A percentile compares a stretch with the other conserved stretches of the same genome.
Evolutionary conservation across 2,797 vertebrate species (phyloP).

Genomic region (Craterocephalus amniculus): DNA sequence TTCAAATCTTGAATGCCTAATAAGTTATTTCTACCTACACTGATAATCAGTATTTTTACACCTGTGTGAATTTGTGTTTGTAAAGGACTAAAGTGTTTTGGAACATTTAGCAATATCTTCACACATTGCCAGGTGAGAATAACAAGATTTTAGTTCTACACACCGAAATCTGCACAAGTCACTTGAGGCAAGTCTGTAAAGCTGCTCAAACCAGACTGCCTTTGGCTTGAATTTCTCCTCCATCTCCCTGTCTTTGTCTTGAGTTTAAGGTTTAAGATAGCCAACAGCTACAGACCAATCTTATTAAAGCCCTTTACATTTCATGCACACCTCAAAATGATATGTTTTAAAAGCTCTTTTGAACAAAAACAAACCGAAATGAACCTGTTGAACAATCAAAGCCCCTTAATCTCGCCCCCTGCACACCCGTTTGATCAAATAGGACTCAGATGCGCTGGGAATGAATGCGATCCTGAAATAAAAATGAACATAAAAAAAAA

Average conservation of each 20-base stretch:
- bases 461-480: constrained; percentile 27
- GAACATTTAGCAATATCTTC: constrained; percentile 4
- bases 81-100: constrained; percentile 7
- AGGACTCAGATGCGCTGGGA: constrained; percentile 31
- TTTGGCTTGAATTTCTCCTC: constrained; percentile 62
- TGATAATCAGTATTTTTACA: not conserved
- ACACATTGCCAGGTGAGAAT: constrained; percentile 37
- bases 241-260: constrained; percentile 63
- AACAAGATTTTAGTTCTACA: constrained; percentile 37
- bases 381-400: constrained; percentile 23
- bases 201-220: constrained; percentile 56
- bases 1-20: not conserved
- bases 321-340: constrained; percentile 36
- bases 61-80: constrained; percentile 14
- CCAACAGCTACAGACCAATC: constrained; percentile 57
- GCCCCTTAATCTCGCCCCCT: constrained; percentile 25
- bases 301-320: constrained; percentile 51
- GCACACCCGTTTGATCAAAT: constrained; percentile 17
- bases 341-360: constrained; percentile 33
- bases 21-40: not conserved
- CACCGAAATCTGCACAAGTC: constrained; percentile 51
- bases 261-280: constrained; percentile 59
- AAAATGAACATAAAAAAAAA: constrained; percentile 46
- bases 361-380: constrained; percentile 14
- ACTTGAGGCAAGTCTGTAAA: constrained; percentile 60